Evolutionary conservation across 2,797 vertebrate genomes (phyloP).

Genomic region (Cyprinodon diabolis): DNA sequence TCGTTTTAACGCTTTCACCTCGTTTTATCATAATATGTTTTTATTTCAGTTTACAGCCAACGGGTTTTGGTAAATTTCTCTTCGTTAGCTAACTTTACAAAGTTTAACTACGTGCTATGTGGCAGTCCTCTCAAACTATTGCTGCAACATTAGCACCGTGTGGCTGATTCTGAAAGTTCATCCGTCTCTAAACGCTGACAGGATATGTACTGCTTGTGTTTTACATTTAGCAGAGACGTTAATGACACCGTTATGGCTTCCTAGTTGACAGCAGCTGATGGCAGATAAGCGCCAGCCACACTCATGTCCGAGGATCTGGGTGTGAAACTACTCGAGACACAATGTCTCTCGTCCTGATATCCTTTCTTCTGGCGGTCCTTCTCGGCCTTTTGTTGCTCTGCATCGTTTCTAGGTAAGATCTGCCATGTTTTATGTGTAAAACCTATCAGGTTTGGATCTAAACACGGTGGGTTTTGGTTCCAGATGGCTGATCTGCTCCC

Average conservation of each 20-base stretch:
- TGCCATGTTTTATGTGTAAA: background rate
- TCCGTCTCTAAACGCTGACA: background rate
- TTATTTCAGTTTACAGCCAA: background rate
- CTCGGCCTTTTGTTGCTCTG: constrained; percentile 55
- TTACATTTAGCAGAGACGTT: background rate
- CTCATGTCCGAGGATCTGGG: constrained; percentile 56
- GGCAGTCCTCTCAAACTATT: constrained; percentile 22
- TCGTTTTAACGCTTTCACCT: background rate
- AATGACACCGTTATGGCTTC: constrained; percentile 13
- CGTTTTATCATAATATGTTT: background rate
- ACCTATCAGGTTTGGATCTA: background rate
- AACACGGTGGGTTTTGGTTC: background rate
- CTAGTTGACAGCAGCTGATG: constrained; percentile 58
- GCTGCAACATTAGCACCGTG: constrained; percentile 37
- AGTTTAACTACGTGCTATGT: constrained; percentile 40
- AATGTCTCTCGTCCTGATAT: constrained; percentile 78
- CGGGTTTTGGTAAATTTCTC: background rate
- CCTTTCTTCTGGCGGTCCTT: constrained; percentile 62
- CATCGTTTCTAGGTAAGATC: constrained; percentile 76
- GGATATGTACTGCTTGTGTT: background rate
- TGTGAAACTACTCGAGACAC: constrained; percentile 67
- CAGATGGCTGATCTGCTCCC: constrained; percentile 88
- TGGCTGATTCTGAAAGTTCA: constrained; percentile 22
- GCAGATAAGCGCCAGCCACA: constrained; percentile 42
- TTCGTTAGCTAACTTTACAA: constrained; percentile 17